Evolutionary conservation across 2,888 invertebrate genomes (phyloP).

Genomic region (Drosophila villosipedis): DNA sequence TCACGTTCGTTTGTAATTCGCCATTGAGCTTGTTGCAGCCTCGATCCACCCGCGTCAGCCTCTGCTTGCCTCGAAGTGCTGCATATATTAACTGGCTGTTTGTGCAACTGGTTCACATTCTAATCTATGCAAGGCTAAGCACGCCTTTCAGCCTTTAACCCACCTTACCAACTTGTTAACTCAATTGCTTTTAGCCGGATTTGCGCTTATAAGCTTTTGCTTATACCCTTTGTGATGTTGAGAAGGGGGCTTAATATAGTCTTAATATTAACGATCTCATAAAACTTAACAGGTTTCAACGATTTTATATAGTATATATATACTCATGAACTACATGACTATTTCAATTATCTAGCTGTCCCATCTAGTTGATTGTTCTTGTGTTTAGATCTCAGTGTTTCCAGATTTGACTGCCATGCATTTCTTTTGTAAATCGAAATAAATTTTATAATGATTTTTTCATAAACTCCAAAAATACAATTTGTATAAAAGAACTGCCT

Average conservation of each 20-base stretch:
- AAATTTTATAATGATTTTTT: neutral
- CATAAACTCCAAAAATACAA: neutral
- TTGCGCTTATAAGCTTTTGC: constrained; percentile 27
- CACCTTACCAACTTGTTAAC: constrained; percentile 44
- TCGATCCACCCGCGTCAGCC: neutral
- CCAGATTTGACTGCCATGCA: too few relatives aligned
- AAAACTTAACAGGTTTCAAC: neutral
- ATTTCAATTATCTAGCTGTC: too few relatives aligned
- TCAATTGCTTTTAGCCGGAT: constrained; percentile 47
- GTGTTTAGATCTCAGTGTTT: too few relatives aligned
- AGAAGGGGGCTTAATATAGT: neutral
- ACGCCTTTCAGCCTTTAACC: constrained; percentile 15
- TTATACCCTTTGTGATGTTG: neutral
- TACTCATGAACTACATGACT: neutral
- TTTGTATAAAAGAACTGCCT: neutral
- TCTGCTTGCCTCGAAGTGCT: neutral
- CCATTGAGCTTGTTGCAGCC: constrained; percentile 21
- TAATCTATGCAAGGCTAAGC: constrained; percentile 71
- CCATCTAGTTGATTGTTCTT: too few relatives aligned
- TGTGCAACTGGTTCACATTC: constrained; percentile 68
- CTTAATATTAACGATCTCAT: neutral
- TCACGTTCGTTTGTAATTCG: constrained; percentile 71
- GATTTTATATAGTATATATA: neutral
- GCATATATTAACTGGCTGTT: constrained; percentile 45
- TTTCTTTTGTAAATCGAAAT: too few relatives aligned